Conservation (phyloP, 2,113 vertebrate species). For the Lophotis ruficrista region DNA sequence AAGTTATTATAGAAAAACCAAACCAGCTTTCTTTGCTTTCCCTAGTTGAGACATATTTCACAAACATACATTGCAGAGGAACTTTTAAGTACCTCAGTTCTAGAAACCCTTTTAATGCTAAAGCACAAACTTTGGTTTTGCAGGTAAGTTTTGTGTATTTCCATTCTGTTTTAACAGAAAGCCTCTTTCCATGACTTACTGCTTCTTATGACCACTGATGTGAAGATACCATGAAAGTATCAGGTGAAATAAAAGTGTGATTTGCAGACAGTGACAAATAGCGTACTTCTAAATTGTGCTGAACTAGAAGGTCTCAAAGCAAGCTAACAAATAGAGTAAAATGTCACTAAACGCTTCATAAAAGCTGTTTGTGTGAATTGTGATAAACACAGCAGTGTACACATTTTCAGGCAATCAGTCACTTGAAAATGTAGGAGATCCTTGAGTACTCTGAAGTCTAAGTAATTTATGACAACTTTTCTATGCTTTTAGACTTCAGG, state of each 20-base stretch:
- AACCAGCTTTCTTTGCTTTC: background rate
- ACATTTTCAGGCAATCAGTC: background rate
- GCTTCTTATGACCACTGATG: background rate
- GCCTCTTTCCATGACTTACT: background rate
- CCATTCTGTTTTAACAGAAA: background rate
- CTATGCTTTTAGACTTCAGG: background rate
- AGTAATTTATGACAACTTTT: background rate
- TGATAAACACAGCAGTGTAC: background rate
- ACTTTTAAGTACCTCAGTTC: background rate
- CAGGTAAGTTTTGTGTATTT: background rate
- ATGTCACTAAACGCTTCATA: background rate
- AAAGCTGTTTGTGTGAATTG: background rate
- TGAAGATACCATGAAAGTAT: background rate
- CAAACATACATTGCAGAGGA: accelerated
- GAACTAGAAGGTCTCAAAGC: background rate
- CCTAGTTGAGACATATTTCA: background rate
- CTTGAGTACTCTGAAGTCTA: background rate
- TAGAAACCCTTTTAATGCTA: background rate
- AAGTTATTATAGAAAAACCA: background rate
- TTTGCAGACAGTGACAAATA: background rate
- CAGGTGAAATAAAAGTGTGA: background rate
- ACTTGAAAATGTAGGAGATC: background rate
- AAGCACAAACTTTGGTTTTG: background rate
- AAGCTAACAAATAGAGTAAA: background rate
- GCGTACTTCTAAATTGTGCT: background rate